Base-by-base conservation (phyloP, 2,113 vertebrate genomes). In the Triplophysa dalaica region DNA sequence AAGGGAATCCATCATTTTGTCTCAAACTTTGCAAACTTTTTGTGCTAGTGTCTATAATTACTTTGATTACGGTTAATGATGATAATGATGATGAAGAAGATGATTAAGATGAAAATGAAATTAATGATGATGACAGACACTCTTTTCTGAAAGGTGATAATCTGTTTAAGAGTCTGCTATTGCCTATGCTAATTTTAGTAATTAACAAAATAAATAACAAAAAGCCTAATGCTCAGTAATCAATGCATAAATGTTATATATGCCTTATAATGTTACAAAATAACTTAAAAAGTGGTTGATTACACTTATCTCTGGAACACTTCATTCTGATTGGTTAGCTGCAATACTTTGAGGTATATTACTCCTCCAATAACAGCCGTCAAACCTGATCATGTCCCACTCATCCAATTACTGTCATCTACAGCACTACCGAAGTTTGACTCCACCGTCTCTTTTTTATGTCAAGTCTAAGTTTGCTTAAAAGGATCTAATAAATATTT, bases 111-210 rank as follows among this genome's bases (percentile, higher is more conserved):
- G 48, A 33, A 33, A 54, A 58, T 58, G 54, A 58, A 58, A 54
- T 69, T 4, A 3, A 69, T 50, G 14, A 26, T 54, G 48, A 54
- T 26, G 26, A 70, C 24, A 70, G 16, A 26, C 54, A 70, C 52
- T 54, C 26, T 2, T 52, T 54, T 70, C 26, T 70, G 67, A 70
- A 70, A 69, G 66, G 22, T 52, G 45, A 69, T 69, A 19, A 52
- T 29, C 16, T 52, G 19, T 19, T 45, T 41, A 22, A 45, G 33
- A 66, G 19, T 45, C 65, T 21, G 8, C 4, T 2, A 68, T 16
- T 48, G n/a, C 65, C 43, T 24, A 48, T 68, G 66, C 21, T 48
- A 48, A 68, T 68, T 14, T 16, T 1, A 22, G 13, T 10, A 19
- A 58, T 68, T 48, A 50, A 24, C 21, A 68, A 68, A 9, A 48